A percentile compares a stretch with the other conserved stretches of the same genome.
phyloP scores from a whole-genome alignment of 2,797 vertebrate genomes.

The Cyclopterus lumpus region DNA sequence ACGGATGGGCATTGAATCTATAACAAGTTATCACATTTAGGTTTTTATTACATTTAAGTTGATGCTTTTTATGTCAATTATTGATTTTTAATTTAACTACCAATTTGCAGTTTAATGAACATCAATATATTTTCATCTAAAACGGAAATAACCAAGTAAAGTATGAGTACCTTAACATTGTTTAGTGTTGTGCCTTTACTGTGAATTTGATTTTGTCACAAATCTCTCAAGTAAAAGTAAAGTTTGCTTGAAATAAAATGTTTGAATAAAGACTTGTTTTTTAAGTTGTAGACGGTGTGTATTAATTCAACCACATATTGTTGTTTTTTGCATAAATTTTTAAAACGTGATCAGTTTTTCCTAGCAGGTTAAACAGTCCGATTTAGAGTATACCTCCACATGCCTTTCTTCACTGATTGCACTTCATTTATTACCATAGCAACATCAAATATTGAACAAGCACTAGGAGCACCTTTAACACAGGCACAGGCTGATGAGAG shows the following conservation, averaged over 20 bases:
- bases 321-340: background rate
- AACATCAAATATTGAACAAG: slow-evolving; percentile 30
- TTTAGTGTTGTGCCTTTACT: background rate
- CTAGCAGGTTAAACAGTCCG: background rate
- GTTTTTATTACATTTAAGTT: background rate
- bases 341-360: background rate
- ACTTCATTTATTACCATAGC: slow-evolving; percentile 49
- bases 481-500: slow-evolving; percentile 35
- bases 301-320: background rate
- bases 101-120: background rate
- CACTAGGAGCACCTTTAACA: slow-evolving; percentile 23
- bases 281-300: background rate
- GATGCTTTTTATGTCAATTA: background rate
- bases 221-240: background rate
- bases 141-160: background rate
- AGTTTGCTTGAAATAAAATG: slow-evolving; percentile 2
- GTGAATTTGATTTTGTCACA: background rate
- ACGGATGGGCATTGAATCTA: background rate
- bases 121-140: background rate
- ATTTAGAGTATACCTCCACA: background rate
- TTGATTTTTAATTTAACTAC: background rate
- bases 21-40: background rate
- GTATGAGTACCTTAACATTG: background rate
- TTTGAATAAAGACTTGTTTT: background rate
- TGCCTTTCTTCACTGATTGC: slow-evolving; percentile 24